Evolutionary conservation across 2,113 vertebrate genomes (phyloP), one percentile per base, ranked within the genome.

Genomic region (Rhegmatorhina hoffmannsi): DNA sequence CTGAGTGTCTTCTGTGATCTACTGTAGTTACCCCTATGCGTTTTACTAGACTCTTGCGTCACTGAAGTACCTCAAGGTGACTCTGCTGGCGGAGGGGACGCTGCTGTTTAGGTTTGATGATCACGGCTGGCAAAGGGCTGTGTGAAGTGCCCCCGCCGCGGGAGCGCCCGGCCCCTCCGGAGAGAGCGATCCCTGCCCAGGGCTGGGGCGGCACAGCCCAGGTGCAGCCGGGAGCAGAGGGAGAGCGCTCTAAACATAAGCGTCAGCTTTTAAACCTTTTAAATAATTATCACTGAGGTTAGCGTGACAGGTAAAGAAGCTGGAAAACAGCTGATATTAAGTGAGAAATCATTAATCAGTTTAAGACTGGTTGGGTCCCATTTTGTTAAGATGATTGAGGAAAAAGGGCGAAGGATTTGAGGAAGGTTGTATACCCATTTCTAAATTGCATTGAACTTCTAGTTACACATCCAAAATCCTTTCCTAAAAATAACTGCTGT

Each of bases 21-120:
- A 21, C 31, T 50, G 44, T 23, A 68, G 64, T 82, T 40, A 68
- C 4, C 21, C 40, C n/a, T 38, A 7, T 47, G 59, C 25, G 5
- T 70, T 63, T 84, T 23, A 34, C 69, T 24, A 52, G 55, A 3
- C 20, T 19, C 20, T 33, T 10, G 59, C 28, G 13, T 58, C 92
- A 25, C 50, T 17, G 31, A 26, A 34, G 34, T 34, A 36, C 18
- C 49, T 53, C 6, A 58, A 72, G 64, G 74, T 40, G 53, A 52
- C 43, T 17, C 24, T 5, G 28, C 29, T 6, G 64, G 4, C 38
- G 36, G 82, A 38, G 28, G 16, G 69, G 43, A 12, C 7, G 25
- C 29, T 24, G 46, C 40, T 8, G 0, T 23, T 2, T 31, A 1
- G 55, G 6, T 21, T 4, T 3, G 77, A 4, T 2, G 47, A 38